Percentiles rank a stretch among this genome's conserved stretches.
phyloP scores from a whole-genome alignment of 1,140 invertebrate species.

The Danaus melanippus region DNA sequence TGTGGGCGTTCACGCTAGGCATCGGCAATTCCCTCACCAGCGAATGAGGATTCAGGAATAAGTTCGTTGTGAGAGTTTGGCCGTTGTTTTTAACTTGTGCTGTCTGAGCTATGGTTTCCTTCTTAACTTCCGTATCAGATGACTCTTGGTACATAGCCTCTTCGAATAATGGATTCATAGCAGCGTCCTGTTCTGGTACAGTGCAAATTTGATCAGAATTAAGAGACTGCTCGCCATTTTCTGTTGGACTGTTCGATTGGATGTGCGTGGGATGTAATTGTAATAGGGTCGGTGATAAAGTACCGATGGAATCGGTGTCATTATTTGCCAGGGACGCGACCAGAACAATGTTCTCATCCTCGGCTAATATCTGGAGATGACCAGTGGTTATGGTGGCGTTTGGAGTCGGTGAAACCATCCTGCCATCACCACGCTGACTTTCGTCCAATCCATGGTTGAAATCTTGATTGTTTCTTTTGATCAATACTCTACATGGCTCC shows the following conservation, averaged over 20 bases:
- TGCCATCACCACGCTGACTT: too few species aligned
- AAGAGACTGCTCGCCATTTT: background rate
- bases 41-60: background rate
- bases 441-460: background rate
- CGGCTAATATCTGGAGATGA: background rate
- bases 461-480: slow-evolving; percentile 1
- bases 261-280: slow-evolving; percentile 2
- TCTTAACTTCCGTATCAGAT: too few species aligned
- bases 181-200: too few species aligned
- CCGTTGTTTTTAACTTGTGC: too few species aligned
- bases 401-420: too few species aligned
- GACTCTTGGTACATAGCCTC: too few species aligned
- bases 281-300: background rate
- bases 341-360: background rate
- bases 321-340: slow-evolving; percentile 1
- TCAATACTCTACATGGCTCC: slow-evolving; percentile 3
- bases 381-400: too few species aligned
- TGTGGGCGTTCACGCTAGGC: slow-evolving; percentile 15
- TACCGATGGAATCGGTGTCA: slow-evolving; percentile 4
- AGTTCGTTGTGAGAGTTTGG: background rate
- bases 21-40: background rate
- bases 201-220: too few species aligned
- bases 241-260: background rate
- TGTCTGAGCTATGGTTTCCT: too few species aligned
- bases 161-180: too few species aligned